Evolutionary conservation across 2,888 invertebrate species (phyloP).

Genomic region (Cylloceria caligata): DNA sequence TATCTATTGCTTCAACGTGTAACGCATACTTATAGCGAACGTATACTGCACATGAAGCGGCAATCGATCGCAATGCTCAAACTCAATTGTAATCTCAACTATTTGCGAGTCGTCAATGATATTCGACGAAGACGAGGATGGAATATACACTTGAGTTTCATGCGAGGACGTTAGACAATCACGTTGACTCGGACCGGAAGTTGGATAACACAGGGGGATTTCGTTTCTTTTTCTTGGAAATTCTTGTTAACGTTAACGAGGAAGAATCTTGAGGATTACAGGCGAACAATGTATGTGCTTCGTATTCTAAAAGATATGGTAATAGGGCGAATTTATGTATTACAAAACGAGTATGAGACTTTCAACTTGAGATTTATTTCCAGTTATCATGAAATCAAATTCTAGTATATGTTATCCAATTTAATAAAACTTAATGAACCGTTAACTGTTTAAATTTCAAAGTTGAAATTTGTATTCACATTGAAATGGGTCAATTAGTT

Average conservation of each 20-base stretch:
- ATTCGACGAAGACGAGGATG: background rate
- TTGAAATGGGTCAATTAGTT: no score
- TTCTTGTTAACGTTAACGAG: constrained; percentile 41
- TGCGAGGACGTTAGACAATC: constrained; percentile 3
- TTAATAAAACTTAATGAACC: background rate
- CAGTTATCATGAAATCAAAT: background rate
- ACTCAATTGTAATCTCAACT: background rate
- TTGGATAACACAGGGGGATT: constrained; percentile 26
- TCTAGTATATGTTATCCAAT: background rate
- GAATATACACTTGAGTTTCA: background rate
- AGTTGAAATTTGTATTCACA: no score
- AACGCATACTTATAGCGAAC: background rate
- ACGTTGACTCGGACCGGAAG: constrained; percentile 22
- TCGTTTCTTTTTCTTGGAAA: constrained; percentile 30
- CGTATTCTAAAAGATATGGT: constrained; percentile 6
- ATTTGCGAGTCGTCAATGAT: background rate
- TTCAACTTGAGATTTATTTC: background rate
- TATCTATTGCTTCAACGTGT: background rate
- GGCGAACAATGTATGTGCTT: constrained; percentile 28
- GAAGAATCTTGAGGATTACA: constrained; percentile 25
- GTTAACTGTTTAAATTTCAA: background rate
- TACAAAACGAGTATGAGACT: constrained; percentile 11
- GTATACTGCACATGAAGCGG: background rate
- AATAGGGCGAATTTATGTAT: constrained; percentile 20
- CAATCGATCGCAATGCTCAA: background rate